phyloP scores from a whole-genome alignment of 1,140 invertebrate species.

The Saccostrea echinata region DNA sequence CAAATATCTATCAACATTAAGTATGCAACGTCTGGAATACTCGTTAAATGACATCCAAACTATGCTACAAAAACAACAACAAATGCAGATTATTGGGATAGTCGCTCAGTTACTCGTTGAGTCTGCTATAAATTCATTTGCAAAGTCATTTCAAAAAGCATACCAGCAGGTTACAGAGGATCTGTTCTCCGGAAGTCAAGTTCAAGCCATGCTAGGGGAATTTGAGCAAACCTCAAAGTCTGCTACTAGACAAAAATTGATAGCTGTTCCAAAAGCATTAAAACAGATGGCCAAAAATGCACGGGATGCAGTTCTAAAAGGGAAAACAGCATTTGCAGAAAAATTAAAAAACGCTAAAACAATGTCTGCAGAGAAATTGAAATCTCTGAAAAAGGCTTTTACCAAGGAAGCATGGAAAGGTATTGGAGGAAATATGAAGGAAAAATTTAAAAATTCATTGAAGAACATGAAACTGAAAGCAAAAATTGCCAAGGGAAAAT shows the following conservation, averaged over 20 bases:
- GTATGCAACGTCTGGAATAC: not conserved
- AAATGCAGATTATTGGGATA: not conserved
- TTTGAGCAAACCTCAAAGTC: not conserved
- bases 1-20: not conserved
- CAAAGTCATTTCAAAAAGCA: not conserved
- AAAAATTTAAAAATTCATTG: not conserved
- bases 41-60: not conserved
- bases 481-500: not conserved
- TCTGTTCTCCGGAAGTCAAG: not conserved
- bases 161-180: not conserved
- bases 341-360: too few relatives aligned
- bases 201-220: too few relatives aligned
- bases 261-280: slow-evolving; percentile 20
- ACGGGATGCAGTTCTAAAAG: not conserved
- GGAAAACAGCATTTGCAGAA: too few relatives aligned
- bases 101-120: not conserved
- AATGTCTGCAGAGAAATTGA: too few relatives aligned
- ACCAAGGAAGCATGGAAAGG: too few relatives aligned
- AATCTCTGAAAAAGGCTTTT: too few relatives aligned
- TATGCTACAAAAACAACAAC: not conserved
- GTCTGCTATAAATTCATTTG: not conserved
- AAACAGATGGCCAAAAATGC: slow-evolving; percentile 22
- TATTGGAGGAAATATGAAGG: too few relatives aligned
- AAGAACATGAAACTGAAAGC: not conserved
- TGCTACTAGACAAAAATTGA: not conserved